Evolutionary conservation across 2,113 vertebrate genomes (phyloP).

Genomic region (Gopherus evgoodei): DNA sequence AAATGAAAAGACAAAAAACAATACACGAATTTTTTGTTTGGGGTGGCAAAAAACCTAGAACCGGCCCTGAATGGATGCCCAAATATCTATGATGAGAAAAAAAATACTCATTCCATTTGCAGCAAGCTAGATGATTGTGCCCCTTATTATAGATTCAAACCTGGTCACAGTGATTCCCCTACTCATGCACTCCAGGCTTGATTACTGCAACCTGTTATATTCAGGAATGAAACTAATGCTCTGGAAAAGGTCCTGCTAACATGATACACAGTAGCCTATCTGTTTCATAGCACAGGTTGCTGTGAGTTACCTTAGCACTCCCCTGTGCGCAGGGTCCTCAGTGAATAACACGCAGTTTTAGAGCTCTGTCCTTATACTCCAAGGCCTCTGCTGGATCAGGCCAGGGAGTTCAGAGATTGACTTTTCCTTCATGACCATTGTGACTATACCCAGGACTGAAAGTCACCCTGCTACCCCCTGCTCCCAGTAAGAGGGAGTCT

Average conservation of each 20-base stretch:
- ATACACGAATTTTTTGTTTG: too few species aligned
- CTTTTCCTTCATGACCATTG: neutral
- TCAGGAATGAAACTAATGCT: neutral
- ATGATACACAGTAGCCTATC: neutral
- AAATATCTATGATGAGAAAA: neutral
- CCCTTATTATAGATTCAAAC: neutral
- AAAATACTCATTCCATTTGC: conserved; percentile 20
- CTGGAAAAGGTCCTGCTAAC: neutral
- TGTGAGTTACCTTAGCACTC: neutral
- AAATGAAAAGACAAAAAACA: too few species aligned
- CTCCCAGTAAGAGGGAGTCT: too few species aligned
- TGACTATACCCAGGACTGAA: too few species aligned
- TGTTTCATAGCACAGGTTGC: neutral
- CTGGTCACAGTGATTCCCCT: neutral
- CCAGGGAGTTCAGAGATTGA: neutral
- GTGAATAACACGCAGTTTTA: neutral
- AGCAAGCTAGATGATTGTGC: neutral
- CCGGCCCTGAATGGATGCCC: neutral
- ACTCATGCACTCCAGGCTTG: neutral
- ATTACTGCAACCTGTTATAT: neutral
- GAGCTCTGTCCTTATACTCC: neutral
- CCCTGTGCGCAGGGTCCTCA: neutral
- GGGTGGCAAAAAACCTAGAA: too few species aligned
- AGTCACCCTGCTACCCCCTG: too few species aligned
- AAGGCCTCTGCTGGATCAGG: neutral